Conservation (phyloP, 2,797 vertebrate species). For the Xenops minutus region DNA sequence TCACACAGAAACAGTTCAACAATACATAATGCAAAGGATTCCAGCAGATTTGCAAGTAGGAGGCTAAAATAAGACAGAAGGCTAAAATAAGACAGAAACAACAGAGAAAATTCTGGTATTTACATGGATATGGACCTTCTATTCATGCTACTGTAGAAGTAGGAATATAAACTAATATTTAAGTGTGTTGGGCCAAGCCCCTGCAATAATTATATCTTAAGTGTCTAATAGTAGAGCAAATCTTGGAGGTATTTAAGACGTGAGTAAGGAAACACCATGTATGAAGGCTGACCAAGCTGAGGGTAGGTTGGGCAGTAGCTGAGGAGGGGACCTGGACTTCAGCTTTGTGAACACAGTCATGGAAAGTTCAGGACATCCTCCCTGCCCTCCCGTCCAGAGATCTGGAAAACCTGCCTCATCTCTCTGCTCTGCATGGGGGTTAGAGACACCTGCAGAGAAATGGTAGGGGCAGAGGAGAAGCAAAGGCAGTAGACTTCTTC, state of each 20-base stretch:
- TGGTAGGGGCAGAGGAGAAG: neutral
- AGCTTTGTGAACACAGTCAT: neutral
- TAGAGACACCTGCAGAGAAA: neutral
- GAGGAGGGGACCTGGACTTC: neutral
- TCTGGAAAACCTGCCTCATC: neutral
- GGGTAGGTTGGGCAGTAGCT: neutral
- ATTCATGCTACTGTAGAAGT: neutral
- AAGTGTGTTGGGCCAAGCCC: neutral
- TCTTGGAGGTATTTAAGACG: neutral
- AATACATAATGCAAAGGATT: slow-evolving; percentile 39
- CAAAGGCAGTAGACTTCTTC: neutral
- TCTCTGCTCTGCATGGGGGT: neutral
- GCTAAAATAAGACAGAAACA: neutral
- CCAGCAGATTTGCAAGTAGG: slow-evolving; percentile 37
- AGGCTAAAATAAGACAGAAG: slow-evolving; percentile 29
- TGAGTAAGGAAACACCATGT: neutral
- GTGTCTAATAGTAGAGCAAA: neutral
- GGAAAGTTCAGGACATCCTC: neutral
- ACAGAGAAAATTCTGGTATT: neutral
- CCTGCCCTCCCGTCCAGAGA: neutral
- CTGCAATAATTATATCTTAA: neutral
- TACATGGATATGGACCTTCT: neutral
- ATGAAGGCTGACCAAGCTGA: neutral
- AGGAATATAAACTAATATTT: neutral
- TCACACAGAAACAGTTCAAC: slow-evolving; percentile 17